A percentile compares a stretch with the other conserved stretches of the same genome.
These are phyloP conservation scores for Hyppa rectilinea DNA, from an alignment of 2,888 invertebrate species.

Conservation along the genomic window DNA sequence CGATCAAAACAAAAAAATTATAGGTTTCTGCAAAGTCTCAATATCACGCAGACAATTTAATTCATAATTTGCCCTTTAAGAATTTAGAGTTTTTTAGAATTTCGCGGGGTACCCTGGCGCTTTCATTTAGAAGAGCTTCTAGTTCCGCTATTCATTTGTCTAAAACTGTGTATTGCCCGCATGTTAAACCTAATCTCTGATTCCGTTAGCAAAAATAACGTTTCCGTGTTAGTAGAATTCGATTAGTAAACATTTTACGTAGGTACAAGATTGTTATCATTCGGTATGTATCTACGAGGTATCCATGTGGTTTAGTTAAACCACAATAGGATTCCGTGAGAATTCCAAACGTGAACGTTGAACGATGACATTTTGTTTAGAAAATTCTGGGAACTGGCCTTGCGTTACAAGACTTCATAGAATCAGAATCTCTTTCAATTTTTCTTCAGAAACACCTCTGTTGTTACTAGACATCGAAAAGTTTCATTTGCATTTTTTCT, in stretches of 20 bases:
- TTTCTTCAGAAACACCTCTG: background rate
- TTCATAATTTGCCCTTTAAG: background rate
- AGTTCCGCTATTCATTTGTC: background rate
- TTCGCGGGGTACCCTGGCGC: no score
- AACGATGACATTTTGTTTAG: background rate
- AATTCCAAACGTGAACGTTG: background rate
- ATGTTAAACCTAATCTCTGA: conserved; percentile 19
- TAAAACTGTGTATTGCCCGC: conserved; percentile 23
- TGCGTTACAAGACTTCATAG: background rate
- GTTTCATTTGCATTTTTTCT: background rate
- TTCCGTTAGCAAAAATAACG: background rate
- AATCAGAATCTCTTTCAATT: background rate
- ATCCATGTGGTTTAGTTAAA: background rate
- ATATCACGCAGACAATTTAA: background rate
- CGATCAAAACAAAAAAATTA: no score
- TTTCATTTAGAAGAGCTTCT: no score
- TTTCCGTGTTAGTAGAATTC: conserved; percentile 27
- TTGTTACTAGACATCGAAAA: background rate
- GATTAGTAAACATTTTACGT: conserved; percentile 36
- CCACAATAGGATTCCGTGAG: background rate
- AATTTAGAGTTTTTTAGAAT: no score
- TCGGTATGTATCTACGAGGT: background rate
- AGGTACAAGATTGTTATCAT: conserved; percentile 13
- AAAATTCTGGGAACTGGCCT: background rate
- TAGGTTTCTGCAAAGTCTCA: background rate